These are phyloP conservation scores for Atherix ibis DNA, from an alignment of 2,888 invertebrate genomes.

Conservation along the genomic window DNA sequence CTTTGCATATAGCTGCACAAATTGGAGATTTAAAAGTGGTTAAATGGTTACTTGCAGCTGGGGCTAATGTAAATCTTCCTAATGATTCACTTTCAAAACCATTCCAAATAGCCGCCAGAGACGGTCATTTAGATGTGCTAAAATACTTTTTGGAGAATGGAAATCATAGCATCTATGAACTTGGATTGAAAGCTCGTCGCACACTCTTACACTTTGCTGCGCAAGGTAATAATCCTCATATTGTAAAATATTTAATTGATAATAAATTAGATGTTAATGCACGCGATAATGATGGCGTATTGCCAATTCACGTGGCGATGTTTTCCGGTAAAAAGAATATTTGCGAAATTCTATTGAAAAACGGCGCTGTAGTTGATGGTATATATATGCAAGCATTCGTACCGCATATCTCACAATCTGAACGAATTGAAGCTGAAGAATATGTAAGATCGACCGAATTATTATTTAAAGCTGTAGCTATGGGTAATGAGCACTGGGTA, in stretches of 20 bases:
- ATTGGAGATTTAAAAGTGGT: not conserved
- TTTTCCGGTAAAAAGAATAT: not conserved
- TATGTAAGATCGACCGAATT: not conserved
- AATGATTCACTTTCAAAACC: not conserved
- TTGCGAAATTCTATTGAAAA: not conserved
- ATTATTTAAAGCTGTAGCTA: not conserved
- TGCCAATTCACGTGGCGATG: not conserved
- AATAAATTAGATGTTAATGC: not conserved
- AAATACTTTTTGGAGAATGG: not conserved
- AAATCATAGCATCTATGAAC: not conserved
- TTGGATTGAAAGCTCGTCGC: not conserved
- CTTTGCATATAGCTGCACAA: conserved; percentile 1
- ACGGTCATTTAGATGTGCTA: not conserved
- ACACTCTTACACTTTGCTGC: not conserved
- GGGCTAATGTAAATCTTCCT: not conserved
- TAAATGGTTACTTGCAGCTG: not conserved
- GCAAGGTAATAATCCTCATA: not conserved
- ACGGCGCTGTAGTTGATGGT: not conserved
- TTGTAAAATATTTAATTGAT: not conserved
- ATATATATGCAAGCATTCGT: not conserved
- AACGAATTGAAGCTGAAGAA: not conserved
- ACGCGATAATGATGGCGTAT: not conserved
- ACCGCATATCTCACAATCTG: not conserved
- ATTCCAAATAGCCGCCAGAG: not conserved
- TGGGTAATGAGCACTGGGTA: not conserved